phyloP scores from a whole-genome alignment of 2,888 invertebrate species.

The Drosophila paracracens region DNA sequence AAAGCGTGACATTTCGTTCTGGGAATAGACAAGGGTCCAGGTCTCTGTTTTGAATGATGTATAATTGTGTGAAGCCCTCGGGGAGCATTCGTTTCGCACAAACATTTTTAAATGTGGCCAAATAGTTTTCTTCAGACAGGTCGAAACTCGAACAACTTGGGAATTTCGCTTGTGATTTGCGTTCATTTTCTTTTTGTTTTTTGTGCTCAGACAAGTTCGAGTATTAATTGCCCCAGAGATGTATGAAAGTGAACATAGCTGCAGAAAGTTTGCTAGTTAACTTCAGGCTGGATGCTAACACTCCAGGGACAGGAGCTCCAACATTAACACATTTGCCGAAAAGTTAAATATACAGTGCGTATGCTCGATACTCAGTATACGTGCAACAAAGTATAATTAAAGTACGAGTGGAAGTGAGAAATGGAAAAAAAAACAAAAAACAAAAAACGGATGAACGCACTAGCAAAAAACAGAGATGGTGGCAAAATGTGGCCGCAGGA shows the following conservation, averaged over 20 bases:
- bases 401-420: constrained; percentile 27
- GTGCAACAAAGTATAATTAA: constrained; percentile 68
- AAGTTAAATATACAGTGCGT: constrained; percentile 33
- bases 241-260: constrained; percentile 28
- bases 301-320: constrained; percentile 22
- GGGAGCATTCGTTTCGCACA: constrained; percentile 29
- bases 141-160: constrained; percentile 20
- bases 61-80: constrained; percentile 55
- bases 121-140: constrained; percentile 45
- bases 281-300: constrained; percentile 11
- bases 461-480: constrained; percentile 32
- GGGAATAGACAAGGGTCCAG: constrained; percentile 36
- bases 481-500: constrained; percentile 62
- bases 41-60: constrained; percentile 53
- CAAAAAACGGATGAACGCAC: constrained; percentile 5
- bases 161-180: constrained; percentile 20
- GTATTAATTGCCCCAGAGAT: constrained; percentile 58
- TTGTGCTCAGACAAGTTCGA: constrained; percentile 25
- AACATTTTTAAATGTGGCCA: constrained; percentile 51
- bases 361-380: constrained; percentile 44
- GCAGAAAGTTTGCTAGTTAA: constrained; percentile 22
- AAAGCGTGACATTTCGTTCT: constrained; percentile 41
- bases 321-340: constrained; percentile 27
- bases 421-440: constrained; percentile 16
- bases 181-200: constrained; percentile 13